phyloP scores from a whole-genome alignment of 2,797 vertebrate species.

The Onychomys arenicola region DNA sequence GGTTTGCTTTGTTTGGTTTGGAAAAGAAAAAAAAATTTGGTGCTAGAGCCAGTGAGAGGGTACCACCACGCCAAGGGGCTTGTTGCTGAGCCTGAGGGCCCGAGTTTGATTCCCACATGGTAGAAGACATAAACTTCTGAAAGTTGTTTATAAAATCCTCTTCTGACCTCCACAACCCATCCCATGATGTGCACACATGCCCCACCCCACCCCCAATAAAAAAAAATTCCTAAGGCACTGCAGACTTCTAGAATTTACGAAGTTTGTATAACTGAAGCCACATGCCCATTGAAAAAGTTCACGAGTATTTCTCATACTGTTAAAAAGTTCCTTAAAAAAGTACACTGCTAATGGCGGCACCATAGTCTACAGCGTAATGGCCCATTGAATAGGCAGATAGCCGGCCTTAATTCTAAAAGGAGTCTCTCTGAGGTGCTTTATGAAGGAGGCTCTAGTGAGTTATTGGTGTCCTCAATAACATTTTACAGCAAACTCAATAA shows the following conservation, averaged over 20 bases:
- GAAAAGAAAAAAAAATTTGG: not conserved
- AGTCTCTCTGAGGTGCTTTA: not conserved
- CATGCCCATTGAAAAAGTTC: not conserved
- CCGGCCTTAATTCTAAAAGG: not conserved
- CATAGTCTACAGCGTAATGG: not conserved
- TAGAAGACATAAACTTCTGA: not conserved
- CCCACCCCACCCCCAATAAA: not conserved
- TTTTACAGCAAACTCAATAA: conserved; percentile 76
- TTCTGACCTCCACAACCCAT: not conserved
- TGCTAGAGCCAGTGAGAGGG: not conserved
- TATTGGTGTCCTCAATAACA: conserved; percentile 60
- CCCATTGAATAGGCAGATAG: not conserved
- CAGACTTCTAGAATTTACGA: not conserved
- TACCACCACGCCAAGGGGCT: accelerated
- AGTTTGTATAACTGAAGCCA: not conserved
- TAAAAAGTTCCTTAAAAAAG: conserved; percentile 15
- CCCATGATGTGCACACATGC: no score
- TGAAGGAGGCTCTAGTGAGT: not conserved
- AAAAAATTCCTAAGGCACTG: no score
- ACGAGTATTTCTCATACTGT: conserved; percentile 14
- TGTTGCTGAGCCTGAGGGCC: not conserved
- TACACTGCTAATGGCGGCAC: not conserved
- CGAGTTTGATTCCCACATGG: no score
- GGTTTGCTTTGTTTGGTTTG: not conserved
- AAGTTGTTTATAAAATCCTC: not conserved